A percentile compares a stretch with the other conserved stretches of the same genome.
Conservation (phyloP, 37 sponge, comb jelly and placozoan species). For the Beroe forskalii region DNA sequence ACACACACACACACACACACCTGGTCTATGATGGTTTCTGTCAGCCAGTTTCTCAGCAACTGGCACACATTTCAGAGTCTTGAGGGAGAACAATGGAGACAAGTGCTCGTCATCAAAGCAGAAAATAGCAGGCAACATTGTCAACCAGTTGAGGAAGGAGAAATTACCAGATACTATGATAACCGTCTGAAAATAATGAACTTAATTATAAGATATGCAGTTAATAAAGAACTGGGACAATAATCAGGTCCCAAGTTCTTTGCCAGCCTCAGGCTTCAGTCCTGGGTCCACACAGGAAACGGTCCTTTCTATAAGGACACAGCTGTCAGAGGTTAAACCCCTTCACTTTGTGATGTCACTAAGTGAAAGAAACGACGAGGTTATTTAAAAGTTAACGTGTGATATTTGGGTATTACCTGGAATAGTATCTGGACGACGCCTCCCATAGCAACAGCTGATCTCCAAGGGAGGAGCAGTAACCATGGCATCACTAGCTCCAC, state of each 20-base stretch:
- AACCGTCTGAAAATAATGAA: constrained; percentile 67
- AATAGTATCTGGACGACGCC: constrained; percentile 83
- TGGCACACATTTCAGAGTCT: not conserved
- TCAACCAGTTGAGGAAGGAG: constrained; percentile 93
- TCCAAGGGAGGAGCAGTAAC: constrained; percentile 75
- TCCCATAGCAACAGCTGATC: constrained; percentile 44
- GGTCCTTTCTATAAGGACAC: no score
- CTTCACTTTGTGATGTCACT: no score
- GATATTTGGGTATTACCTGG: constrained; percentile 67
- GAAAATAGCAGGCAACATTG: constrained; percentile 82
- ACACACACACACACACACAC: not conserved
- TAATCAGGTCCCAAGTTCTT: no score
- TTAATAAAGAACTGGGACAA: no score
- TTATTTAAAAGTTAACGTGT: not conserved
- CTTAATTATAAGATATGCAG: no score
- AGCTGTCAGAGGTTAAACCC: no score
- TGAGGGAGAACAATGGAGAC: constrained; percentile 69
- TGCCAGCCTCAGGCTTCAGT: no score
- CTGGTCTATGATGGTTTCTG: constrained; percentile 14
- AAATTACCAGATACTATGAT: constrained; percentile 88
- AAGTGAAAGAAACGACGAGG: no score
- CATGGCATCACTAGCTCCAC: constrained; percentile 82
- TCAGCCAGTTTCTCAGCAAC: not conserved
- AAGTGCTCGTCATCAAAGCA: constrained; percentile 81
- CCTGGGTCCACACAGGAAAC: no score